A percentile compares a stretch with the other conserved stretches of the same genome.
Conservation (phyloP, 2,797 vertebrate genomes). For the Thunnus albacares region DNA sequence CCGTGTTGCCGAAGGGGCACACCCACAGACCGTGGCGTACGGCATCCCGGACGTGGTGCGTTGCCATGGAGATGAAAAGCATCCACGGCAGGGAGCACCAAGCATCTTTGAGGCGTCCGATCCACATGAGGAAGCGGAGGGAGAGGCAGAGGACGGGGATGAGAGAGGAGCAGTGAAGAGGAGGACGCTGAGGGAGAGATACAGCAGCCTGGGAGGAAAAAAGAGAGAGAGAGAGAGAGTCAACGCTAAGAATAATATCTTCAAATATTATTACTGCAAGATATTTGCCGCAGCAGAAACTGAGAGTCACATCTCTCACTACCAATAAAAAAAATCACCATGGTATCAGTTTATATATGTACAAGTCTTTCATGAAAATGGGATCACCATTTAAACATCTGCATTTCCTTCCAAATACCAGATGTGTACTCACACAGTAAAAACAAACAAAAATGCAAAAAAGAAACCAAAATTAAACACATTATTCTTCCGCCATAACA, state of each 20-base stretch:
- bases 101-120: constrained; percentile 92
- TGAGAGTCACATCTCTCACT: not conserved
- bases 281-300: not conserved
- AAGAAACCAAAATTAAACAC: not conserved
- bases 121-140: constrained; percentile 92
- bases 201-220: constrained; percentile 89
- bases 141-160: constrained; percentile 91
- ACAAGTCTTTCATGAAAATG: too few species aligned
- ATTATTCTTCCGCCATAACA: too few species aligned
- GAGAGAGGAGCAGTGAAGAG: constrained; percentile 95
- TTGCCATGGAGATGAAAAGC: constrained; percentile 94
- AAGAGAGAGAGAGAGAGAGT: not conserved
- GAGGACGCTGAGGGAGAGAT: constrained; percentile 91
- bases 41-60: constrained; percentile 95
- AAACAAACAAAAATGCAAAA: not conserved
- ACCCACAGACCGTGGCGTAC: constrained; percentile 96
- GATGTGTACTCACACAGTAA: not conserved
- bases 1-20: constrained; percentile 94
- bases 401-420: not conserved
- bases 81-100: constrained; percentile 99
- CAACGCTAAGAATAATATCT: too few species aligned
- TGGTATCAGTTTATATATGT: too few species aligned
- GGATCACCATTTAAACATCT: not conserved
- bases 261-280: not conserved
- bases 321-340: too few species aligned